Conservation (phyloP, 2,888 invertebrate species). For the Caenorhabditis sp. region DNA sequence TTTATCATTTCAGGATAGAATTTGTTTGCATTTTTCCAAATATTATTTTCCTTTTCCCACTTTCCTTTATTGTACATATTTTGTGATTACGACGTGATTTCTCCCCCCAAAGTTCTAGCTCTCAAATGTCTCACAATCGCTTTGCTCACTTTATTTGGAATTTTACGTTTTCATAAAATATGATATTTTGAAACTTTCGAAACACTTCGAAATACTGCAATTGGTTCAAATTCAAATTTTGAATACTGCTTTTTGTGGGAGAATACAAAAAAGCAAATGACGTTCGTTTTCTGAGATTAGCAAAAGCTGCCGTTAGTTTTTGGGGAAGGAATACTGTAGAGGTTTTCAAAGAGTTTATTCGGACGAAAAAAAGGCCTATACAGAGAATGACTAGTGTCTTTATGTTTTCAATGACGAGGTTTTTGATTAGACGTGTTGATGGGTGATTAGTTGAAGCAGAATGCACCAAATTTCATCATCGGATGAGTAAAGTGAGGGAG, state of each 20-base stretch:
- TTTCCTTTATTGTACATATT: slow-evolving; percentile 44
- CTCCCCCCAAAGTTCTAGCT: slow-evolving; percentile 15
- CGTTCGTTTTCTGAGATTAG: slow-evolving; percentile 46
- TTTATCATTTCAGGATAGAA: slow-evolving; percentile 9
- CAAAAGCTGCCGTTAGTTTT: slow-evolving; percentile 55
- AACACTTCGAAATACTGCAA: not conserved
- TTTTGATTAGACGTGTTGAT: slow-evolving; percentile 1
- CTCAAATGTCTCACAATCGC: slow-evolving; percentile 25
- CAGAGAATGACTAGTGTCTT: slow-evolving; percentile 37
- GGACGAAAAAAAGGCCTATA: slow-evolving; percentile 45
- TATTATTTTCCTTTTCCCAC: not conserved
- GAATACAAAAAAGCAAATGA: not conserved
- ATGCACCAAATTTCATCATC: slow-evolving; percentile 22
- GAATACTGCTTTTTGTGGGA: slow-evolving; percentile 1
- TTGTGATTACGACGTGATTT: slow-evolving; percentile 57
- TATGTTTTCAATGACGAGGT: not conserved
- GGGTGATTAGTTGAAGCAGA: slow-evolving; percentile 43
- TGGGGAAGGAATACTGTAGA: slow-evolving; percentile 38
- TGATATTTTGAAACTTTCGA: slow-evolving; percentile 3
- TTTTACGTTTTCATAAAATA: slow-evolving; percentile 16
- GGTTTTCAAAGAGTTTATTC: slow-evolving; percentile 48
- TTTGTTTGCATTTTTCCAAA: slow-evolving; percentile 23
- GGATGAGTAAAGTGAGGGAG: not conserved
- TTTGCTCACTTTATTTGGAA: slow-evolving; percentile 44
- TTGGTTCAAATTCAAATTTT: not conserved